Base-by-base conservation (phyloP, 2,113 vertebrate genomes). In the Melierax canorus region DNA sequence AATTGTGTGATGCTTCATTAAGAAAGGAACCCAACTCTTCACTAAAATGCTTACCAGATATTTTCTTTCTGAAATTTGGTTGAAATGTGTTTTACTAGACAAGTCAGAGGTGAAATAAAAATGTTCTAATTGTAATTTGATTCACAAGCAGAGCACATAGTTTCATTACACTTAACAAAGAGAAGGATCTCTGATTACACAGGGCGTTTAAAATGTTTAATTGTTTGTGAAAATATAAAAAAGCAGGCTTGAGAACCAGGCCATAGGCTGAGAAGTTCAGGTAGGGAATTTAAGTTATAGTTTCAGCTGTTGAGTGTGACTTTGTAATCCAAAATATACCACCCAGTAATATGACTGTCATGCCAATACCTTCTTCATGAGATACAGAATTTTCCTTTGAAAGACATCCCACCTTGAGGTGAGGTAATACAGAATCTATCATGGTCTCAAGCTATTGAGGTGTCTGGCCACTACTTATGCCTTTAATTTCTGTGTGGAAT, bases 1-100 rank as follows among this genome's bases (percentile, higher is more conserved):
- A 96, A 98, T 97, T 97, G 94, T 30, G 95, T 93, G 94, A 97
- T 15, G 97, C 96, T 97, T 95, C 95, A 97, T 98, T 98, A 95
- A 92, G 79, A 91, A 88, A 93, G 96, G 96, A 89, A 91, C 69
- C n/a, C 63, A 76, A 12, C 34, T 86, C 67, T 81, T 75, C 66
- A 36, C 39, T 34, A 78, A 79, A 93, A 91, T 48, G 32, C 67
- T 94, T 88, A 56, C 63, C 63, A 89, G 63, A 81, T 63, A 74
- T 53, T 90, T 92, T 94, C 60, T 53, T 69, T 88, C 62, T 66
- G 85, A 84, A 93, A 88, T 83, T 43, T 39, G 30, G 29, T 55
- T 80, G 74, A 94, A 87, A 86, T 48, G 30, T 56, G 32, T 91
- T 90, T 94, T 88, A 64, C 48, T 64, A 59, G 45, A 84, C 46